A percentile compares a stretch with the other conserved stretches of the same genome.
Conservation (phyloP, 2,113 vertebrate genomes). For the Pomatorhinus ruficollis region DNA sequence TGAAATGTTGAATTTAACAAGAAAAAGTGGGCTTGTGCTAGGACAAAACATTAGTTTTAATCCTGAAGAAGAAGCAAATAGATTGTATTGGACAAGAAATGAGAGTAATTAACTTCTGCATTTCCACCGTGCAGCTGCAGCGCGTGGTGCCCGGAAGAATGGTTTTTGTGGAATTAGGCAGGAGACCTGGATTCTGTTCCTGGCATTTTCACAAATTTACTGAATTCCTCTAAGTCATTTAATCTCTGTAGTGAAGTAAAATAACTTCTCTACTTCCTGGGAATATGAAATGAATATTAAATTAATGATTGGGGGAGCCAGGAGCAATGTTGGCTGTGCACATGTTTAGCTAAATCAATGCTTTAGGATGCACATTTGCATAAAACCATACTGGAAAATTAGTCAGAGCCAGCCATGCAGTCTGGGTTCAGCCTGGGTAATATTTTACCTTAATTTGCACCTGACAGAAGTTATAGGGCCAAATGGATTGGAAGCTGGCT, state of each 20-base stretch:
- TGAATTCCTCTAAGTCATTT: background rate
- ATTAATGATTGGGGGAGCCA: background rate
- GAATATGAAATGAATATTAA: slow-evolving; percentile 2
- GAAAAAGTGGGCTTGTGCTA: background rate
- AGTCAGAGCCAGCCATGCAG: background rate
- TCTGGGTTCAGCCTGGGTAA: background rate
- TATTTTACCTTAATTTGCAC: slow-evolving; percentile 19
- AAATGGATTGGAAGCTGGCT: background rate
- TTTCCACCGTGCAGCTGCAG: background rate
- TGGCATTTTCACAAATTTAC: background rate
- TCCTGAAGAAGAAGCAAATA: background rate
- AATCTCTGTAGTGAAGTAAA: background rate
- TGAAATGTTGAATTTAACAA: background rate
- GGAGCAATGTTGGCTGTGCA: background rate
- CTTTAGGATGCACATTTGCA: background rate
- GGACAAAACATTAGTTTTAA: background rate
- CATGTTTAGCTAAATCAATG: background rate
- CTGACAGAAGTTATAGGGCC: background rate
- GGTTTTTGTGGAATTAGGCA: background rate
- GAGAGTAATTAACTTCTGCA: background rate
- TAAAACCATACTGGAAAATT: background rate
- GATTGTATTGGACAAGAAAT: slow-evolving; percentile 6
- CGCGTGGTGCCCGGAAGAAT: background rate
- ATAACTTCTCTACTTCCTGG: background rate
- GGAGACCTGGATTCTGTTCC: background rate